Evolutionary conservation across 1,140 invertebrate species (phyloP), one percentile per base, ranked within the genome.

Genomic region (Lordiphosa stackelbergi): DNA sequence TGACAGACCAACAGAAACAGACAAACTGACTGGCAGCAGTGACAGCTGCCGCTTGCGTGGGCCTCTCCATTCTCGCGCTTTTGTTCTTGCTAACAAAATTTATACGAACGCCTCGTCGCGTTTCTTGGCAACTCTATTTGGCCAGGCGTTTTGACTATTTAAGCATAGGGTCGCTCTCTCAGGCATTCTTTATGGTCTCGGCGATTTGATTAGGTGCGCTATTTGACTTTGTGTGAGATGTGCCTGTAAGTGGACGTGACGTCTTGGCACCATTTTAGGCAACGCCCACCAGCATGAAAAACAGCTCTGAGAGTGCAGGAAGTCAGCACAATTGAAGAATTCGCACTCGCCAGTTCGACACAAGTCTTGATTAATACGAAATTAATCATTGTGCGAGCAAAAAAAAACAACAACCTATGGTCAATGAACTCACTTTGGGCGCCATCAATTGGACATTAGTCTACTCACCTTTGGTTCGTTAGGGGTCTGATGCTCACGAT

Each of bases 391-490:
- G 60, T 42, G 34, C 40, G 24, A 24, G 22, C 4, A 5, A 24
- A 24, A 24, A 24, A 22, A 22, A 4, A 16, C 74, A n/a, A 65
- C 79, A 73, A 4, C 7, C 19, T n/a, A 8, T 11, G 61, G 77
- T 69, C 63, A 83, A 55, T 41, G 69, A 83, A 72, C 77, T 22
- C 6, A 3, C 6, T 5, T 10, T 5, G 36, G 43, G 40, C 62
- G 51, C 56, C 64, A 83, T 83, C 73, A 84, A 78, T 84, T 77
- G 57, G 31, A 42, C 51, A 83, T 84, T 83, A 84, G 43, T 35
- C 35, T 2, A 53, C 75, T 85, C 42, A 86, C 85, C 85, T 86
- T 86, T 85, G 85, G 85, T 79, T 86, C 72, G 42, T 36, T 53
- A 36, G 43, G 66, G 52, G 62, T 65, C 45, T 83, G 69, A 73